Evolutionary conservation across 2,888 invertebrate genomes (phyloP), one percentile per base, ranked within the genome.

Genomic region (Biston stratarius): DNA sequence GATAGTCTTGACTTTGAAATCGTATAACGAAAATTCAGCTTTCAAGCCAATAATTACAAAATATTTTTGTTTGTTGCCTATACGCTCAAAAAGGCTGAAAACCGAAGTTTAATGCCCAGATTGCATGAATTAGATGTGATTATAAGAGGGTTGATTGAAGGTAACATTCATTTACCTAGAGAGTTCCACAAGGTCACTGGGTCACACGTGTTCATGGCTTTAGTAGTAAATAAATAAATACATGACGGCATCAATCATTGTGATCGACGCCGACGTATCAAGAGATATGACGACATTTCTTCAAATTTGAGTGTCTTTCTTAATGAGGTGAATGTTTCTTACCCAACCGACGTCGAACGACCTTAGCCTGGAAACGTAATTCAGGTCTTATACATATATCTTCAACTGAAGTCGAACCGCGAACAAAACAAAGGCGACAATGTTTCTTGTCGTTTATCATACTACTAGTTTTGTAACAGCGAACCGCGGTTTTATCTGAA

Each of bases 351-450:
- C 52, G 6, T 6, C 5, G 11, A 6, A 14, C 14, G 58, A 40
- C 52, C 57, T 58, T 52, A 51, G 44, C 52, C 64, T 47, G 38
- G 45, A 40, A 64, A 11, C 14, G 12, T 47, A 48, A 64, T 38
- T 44, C 51, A 49, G 65, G 65, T 56, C 64, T 53, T 47, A 47
- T 9, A 33, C 14, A 59, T 45, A 45, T 9, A 33, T 36, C 33
- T 57, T 47, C 57, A 34, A 36, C 52, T n/a, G 15, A 51, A 36
- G 8, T 36, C 36, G 36, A 52, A 52, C n/a, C 5, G 14, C 36
- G 38, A 38, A 42, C 34, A 55, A 42, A 42, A 15, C 15, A 6
- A 38, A 5, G 44, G 12, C 44, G n/a, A 44, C 44, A 5, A 44
- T n/a, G 11, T 42, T 12, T 10, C 42, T 42, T 12, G 11, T 6